Base-by-base conservation (phyloP, 2,797 vertebrate species). In the Eulemur albifrons region DNA sequence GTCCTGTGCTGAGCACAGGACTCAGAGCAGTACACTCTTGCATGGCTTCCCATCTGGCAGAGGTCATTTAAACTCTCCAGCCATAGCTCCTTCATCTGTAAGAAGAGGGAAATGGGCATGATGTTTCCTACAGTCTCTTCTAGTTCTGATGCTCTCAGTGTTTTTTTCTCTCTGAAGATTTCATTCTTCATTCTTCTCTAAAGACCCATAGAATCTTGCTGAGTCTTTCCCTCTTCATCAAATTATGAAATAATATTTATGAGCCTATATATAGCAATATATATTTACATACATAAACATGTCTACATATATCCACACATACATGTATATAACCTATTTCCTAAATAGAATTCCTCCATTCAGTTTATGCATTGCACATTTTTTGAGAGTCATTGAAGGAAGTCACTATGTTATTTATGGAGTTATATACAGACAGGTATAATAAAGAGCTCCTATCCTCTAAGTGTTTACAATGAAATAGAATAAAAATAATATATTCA, bases 261-360 rank as follows among this genome's bases (percentile, higher is more conserved):
- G 43, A 67, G 4, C 45, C 21, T 84, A 8, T 79, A 32, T 69
- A 35, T 17, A 27, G 38, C 13, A 57, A 57, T 25, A 7, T 40
- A 8, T 30, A 25, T 43, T 57, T 72, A 75, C 5, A 40, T 11
- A 72, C 7, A 65, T 18, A 54, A 52, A 32, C 32, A n/a, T 45
- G 11, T 85, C 67, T 54, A 32, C 3, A 87, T 32, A n/a, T 45
- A 52, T 52, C 35, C 15, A 79, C 15, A 4, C 35, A 84, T 63
- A 35, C 18, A 30, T 70, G 17, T 83, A 82, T 75, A 40, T 54
- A 76, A 75, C 52, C 18, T 59, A 43, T 88, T 52, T 91, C 30
- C 45, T 84, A 93, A 88, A 88, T 35, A 92, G 54, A 91, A 86
- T 93, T 65, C 57, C 12, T 81, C 77, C 43, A 85, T 88, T 93